Evolutionary conservation across 2,888 invertebrate species (phyloP).

Genomic region (Priocnemis perturbator): DNA sequence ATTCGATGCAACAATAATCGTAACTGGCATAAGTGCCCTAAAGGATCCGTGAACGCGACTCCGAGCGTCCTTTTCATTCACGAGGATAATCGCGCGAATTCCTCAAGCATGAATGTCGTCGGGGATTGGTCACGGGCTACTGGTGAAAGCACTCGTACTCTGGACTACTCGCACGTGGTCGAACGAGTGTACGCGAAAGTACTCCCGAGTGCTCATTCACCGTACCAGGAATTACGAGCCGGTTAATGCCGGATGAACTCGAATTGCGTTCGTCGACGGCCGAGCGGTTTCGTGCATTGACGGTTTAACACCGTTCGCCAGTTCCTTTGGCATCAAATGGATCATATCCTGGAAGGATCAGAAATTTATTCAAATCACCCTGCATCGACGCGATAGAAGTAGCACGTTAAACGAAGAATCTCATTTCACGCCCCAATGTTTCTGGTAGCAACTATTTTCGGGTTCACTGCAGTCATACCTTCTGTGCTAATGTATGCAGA

Average conservation of each 20-base stretch:
- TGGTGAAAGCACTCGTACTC: slow-evolving; percentile 52
- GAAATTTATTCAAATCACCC: too few species aligned
- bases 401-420: too few species aligned
- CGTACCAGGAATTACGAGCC: slow-evolving; percentile 41
- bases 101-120: slow-evolving; percentile 51
- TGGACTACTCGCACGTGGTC: slow-evolving; percentile 33
- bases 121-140: slow-evolving; percentile 36
- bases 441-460: too few species aligned
- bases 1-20: background rate
- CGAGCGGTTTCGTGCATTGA: background rate
- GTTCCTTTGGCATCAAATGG: too few species aligned
- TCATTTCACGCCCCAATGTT: too few species aligned
- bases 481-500: background rate
- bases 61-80: background rate
- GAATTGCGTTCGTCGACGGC: slow-evolving; percentile 7
- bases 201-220: slow-evolving; percentile 33
- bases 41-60: background rate
- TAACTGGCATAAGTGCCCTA: background rate
- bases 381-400: too few species aligned
- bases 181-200: slow-evolving; percentile 48
- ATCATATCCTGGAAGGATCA: too few species aligned
- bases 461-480: too few species aligned
- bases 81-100: slow-evolving; percentile 39
- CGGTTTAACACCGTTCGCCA: too few species aligned
- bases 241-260: slow-evolving; percentile 25